Base-by-base conservation (phyloP, 30 jellyfish, hydroid and myxozoan species). In the Aurelia sp. region DNA sequence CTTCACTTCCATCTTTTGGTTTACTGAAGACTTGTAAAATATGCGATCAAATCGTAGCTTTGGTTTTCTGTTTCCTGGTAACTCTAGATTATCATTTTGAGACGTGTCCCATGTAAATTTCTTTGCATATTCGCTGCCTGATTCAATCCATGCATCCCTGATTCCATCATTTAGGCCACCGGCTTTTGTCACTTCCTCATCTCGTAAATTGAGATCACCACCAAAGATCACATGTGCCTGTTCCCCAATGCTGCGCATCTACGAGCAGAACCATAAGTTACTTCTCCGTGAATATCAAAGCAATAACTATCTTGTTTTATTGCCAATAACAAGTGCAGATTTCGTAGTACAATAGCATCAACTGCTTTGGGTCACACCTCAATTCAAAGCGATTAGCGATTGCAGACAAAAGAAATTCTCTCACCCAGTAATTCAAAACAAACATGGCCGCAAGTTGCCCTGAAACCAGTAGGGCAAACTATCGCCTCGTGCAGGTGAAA, bases 191-290 rank as follows among this genome's bases (percentile, higher is more conserved):
- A 88, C 40, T 60, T 93, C 98, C 0, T 70, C 64, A 59, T 88
- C 98, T 30, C 98, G 78, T 48, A 93, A 44, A 58, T 93, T 93
- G 73, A 93, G 62, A 38, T 93, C 98, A 11, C 98, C 98, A 66
- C 88, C 97, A 76, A 93, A 66, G 52, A 93, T 68, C 65, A 93
- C 96, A 61, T 17, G 51, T 30, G 68, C 38, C 17, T 77, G 75
- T 4, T 67, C 76, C 9, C 76, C 91, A 52, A 67, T 52, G 13
- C 72, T 67, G 13, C 63, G 9, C 57, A 80, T 48, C 90, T 80
- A 33, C 51, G 27, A 55, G n/a, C 1, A 4, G 2, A 11, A 0
- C 35, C 33, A 13, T 18, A 15, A 41, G 1, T 63, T 63, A 63
- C 8, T 19, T 35, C 6, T 13, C 33, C 35, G 18, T 16, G 18